These are phyloP conservation scores for Drosophila vallismaia DNA, from an alignment of 2,888 invertebrate genomes.

Conservation along the genomic window DNA sequence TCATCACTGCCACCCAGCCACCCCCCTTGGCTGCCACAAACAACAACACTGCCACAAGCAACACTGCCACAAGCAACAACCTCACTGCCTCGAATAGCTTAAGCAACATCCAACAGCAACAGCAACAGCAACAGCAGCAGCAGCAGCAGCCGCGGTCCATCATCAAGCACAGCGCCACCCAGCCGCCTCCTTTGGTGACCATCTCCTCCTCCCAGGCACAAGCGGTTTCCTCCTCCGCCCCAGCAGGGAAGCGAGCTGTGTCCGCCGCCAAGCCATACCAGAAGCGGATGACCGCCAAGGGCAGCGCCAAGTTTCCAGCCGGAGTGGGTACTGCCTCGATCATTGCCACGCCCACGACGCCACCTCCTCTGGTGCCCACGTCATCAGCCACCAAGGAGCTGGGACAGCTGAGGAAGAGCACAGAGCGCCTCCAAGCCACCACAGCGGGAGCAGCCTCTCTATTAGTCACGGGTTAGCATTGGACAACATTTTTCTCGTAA, in stretches of 20 bases:
- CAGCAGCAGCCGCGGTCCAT: constrained; percentile 47
- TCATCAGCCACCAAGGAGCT: constrained; percentile 66
- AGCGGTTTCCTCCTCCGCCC: constrained; percentile 31
- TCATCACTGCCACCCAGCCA: constrained; percentile 74
- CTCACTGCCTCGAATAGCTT: constrained; percentile 62
- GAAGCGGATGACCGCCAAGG: constrained; percentile 58
- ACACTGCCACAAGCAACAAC: constrained; percentile 53
- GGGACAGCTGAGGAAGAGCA: constrained; percentile 55
- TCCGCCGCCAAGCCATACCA: constrained; percentile 77
- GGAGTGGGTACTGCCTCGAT: constrained; percentile 41
- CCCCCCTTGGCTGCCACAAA: constrained; percentile 76
- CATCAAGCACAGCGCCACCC: constrained; percentile 46
- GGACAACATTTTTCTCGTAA: neutral
- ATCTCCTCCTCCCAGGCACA: constrained; percentile 52
- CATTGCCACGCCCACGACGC: constrained; percentile 80
- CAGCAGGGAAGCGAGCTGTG: constrained; percentile 51
- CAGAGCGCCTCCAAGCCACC: constrained; percentile 12
- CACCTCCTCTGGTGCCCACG: constrained; percentile 79
- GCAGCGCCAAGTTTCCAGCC: constrained; percentile 28
- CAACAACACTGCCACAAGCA: constrained; percentile 61
- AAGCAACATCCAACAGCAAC: constrained; percentile 42
- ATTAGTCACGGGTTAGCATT: neutral
- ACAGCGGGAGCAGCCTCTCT: neutral
- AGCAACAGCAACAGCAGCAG: constrained; percentile 32
- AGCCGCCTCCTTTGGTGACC: constrained; percentile 63